Evolutionary conservation across 2,113 vertebrate genomes (phyloP), one percentile per base, ranked within the genome.

Genomic region (Dinomys branickii): DNA sequence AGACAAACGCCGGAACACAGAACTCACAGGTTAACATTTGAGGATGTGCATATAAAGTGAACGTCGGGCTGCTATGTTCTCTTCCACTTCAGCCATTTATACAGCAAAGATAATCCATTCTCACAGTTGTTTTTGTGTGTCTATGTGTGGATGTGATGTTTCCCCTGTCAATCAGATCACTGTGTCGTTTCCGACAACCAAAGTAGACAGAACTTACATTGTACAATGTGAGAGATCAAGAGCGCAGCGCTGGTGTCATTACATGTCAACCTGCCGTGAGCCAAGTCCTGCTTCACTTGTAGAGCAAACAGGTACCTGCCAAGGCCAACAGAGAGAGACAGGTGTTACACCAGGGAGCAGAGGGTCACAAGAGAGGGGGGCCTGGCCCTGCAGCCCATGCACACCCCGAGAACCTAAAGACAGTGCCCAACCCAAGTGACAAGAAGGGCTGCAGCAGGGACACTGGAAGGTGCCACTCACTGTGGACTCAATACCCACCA

Each of bases 271-370:
- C 98, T 99, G 97, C 99, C 99, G 63, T 99, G 98, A 90, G 98
- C 99, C 98, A 99, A 96, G 97, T 99, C 99, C 98, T 99, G 99
- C 98, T 99, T 99, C 97, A 99, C 99, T 98, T 99, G 99, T 91
- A 99, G 99, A 41, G 99, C 99, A 98, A 99, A 99, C 97, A 99
- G 99, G 98, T 99, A 99, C 99, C 99, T 99, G 98, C 24, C 96
- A 97, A 98, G 5, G 97, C 47, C 30, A 98, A 71, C 0, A 56
- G 71, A 93, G 88, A 59, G 71, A 93, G 85, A 50, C 0, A 93
- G 0, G 58, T 0, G 0, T 78, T 83, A 94, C 0, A 2, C 33
- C 33, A 2, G 67, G 50, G 50, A 33, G 14, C 2, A 3, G n/a
- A 67, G 52, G 30, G 16, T 24, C 1, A 30, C 22, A 10, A 5